A percentile compares a stretch with the other conserved stretches of the same genome.
Evolutionary conservation across 2,888 invertebrate genomes (phyloP).

Genomic region (Tetropium fuscum): DNA sequence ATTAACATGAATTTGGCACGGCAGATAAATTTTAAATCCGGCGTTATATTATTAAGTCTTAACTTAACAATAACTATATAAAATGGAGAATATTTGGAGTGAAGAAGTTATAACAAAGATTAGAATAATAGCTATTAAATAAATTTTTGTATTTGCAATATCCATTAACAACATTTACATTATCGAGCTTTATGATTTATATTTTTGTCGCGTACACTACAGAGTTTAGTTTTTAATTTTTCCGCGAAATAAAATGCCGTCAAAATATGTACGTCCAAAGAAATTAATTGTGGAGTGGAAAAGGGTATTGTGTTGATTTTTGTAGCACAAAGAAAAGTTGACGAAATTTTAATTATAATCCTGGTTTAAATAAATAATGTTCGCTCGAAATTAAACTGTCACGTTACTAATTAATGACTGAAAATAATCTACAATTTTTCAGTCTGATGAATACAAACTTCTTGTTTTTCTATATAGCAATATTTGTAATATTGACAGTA

Average conservation of each 20-base stretch:
- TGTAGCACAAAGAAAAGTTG: constrained; percentile 28
- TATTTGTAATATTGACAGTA: no score
- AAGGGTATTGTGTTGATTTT: constrained; percentile 11
- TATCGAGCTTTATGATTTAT: neutral
- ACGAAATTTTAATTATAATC: constrained; percentile 34
- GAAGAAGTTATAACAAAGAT: no score
- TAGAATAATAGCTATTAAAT: no score
- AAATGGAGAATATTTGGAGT: no score
- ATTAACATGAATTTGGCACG: no score
- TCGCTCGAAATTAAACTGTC: constrained; percentile 34
- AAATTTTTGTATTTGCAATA: no score
- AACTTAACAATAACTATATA: no score
- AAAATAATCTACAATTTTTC: constrained; percentile 28
- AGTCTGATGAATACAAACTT: neutral
- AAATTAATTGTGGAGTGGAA: constrained; percentile 20
- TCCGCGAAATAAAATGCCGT: neutral
- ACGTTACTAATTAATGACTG: constrained; percentile 32
- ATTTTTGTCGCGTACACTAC: neutral
- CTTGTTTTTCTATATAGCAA: no score
- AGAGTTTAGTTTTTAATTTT: constrained; percentile 7
- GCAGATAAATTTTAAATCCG: no score
- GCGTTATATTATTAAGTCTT: no score
- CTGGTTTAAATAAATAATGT: constrained; percentile 29
- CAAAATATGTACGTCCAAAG: constrained; percentile 15
- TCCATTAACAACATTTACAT: no score